Base-by-base conservation (phyloP, 2,888 invertebrate genomes). In the Vandiemenella viatica region DNA sequence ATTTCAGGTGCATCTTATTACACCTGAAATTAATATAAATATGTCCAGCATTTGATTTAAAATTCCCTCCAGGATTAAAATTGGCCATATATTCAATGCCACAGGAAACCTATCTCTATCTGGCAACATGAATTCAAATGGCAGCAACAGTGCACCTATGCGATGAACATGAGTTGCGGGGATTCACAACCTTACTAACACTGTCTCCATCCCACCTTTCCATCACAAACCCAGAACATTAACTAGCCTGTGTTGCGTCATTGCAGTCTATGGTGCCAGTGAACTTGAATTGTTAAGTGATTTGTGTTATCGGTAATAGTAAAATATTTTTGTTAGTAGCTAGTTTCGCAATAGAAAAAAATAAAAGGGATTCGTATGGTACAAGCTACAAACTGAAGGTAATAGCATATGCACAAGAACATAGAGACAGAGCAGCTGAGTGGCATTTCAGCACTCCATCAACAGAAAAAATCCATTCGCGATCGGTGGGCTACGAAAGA, bases 201-300 rank as follows among this genome's bases (percentile, higher is more conserved):
- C 42, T 19, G 42, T 6, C 17, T 19, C 4, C 17, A 8, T 42
- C 42, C 42, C 42, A 17, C 42, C 6, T 19, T 23, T 7, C 41
- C 18, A 42, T 42, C 42, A 18, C 42, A 22, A 42, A 42, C 4
- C 17, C 42, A 42, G 26, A 23, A 23, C 26, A 61, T 62, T 62
- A 62, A 62, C 63, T 62, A 62, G 62, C 61, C 60, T 60, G 59
- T 58, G 61, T 62, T 62, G 62, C 62, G 61, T 60, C 60, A 61
- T 56, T 23, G 26, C 26, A 23, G 26, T 23, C 26, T 23, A 23
- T 23, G 26, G 26, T 23, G 26, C 26, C 26, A 23, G 26, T 23
- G 26, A 23, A 8, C 26, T 23, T 23, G 26, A 23, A 23, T 23
- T 23, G 26, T 8, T n/a, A 23, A 23, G 26, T 23, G 26, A 23